Evolutionary conservation across 2,888 invertebrate species (phyloP).

Genomic region (Arctia plantaginis): DNA sequence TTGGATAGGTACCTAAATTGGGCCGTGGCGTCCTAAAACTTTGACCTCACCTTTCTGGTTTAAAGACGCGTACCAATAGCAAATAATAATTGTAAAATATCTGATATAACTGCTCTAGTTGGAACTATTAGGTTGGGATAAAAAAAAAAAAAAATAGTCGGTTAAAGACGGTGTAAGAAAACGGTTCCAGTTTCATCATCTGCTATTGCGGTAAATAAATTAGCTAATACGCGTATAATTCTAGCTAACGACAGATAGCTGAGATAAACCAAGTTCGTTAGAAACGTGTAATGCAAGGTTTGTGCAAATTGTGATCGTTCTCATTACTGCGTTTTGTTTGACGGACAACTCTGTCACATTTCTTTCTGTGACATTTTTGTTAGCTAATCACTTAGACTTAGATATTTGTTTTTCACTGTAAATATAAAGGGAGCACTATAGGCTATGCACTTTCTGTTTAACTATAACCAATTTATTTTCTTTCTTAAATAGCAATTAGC

Average conservation of each 20-base stretch:
- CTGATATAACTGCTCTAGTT: neutral
- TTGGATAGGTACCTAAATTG: neutral
- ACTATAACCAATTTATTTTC: neutral
- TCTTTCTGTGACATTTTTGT: slow-evolving; percentile 4
- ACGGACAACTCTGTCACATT: slow-evolving; percentile 22
- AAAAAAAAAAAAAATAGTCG: neutral
- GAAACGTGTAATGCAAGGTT: slow-evolving; percentile 64
- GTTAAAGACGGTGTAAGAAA: slow-evolving; percentile 15
- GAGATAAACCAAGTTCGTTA: slow-evolving; percentile 51
- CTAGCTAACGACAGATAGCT: slow-evolving; percentile 62
- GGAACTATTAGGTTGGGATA: too few relatives aligned
- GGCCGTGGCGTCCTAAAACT: neutral
- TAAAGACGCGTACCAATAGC: neutral
- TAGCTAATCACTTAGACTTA: neutral
- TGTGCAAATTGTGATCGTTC: slow-evolving; percentile 44
- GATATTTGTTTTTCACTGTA: neutral
- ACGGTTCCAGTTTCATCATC: slow-evolving; percentile 55
- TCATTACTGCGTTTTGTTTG: slow-evolving; percentile 25
- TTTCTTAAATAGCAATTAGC: too few relatives aligned
- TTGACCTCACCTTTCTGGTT: neutral
- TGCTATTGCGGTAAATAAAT: slow-evolving; percentile 65
- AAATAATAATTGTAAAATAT: neutral
- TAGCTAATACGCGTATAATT: slow-evolving; percentile 65
- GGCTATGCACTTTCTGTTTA: neutral
- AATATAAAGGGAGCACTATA: neutral